phyloP scores from a whole-genome alignment of 2,888 invertebrate genomes.

The Chymomyza amoena region DNA sequence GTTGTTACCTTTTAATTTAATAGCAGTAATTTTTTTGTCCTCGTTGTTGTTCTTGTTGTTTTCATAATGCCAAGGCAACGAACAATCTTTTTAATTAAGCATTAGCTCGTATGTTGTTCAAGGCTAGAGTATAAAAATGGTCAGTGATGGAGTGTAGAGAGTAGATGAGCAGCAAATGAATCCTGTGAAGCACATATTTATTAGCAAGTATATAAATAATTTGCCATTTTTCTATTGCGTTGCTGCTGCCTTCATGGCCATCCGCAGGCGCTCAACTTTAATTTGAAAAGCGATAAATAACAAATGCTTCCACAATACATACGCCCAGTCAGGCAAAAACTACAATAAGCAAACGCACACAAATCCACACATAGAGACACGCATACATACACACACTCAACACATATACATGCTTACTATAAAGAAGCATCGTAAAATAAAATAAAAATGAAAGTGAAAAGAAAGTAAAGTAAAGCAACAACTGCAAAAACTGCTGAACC shows the following conservation, averaged over 20 bases:
- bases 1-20: constrained; percentile 38
- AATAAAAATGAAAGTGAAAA: constrained; percentile 69
- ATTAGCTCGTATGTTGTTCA: background rate
- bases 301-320: constrained; percentile 38
- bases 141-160: background rate
- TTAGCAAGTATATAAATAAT: constrained; percentile 56
- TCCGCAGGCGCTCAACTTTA: constrained; percentile 59
- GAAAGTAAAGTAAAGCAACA: constrained; percentile 58
- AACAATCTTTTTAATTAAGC: constrained; percentile 50
- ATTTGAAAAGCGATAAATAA: constrained; percentile 73
- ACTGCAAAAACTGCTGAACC: constrained; percentile 68
- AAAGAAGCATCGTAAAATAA: constrained; percentile 48
- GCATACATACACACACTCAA: background rate
- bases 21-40: constrained; percentile 13
- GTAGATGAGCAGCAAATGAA: background rate
- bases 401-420: background rate
- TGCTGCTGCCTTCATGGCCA: constrained; percentile 9
- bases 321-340: constrained; percentile 36
- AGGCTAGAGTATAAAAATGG: background rate
- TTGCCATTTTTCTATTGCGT: constrained; percentile 29
- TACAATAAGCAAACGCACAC: constrained; percentile 43
- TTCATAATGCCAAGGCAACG: constrained; percentile 8
- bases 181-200: constrained; percentile 50
- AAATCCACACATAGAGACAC: constrained; percentile 4
- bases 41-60: background rate